phyloP scores from a whole-genome alignment of 1,140 invertebrate species.

The Drosophila athabasca region DNA sequence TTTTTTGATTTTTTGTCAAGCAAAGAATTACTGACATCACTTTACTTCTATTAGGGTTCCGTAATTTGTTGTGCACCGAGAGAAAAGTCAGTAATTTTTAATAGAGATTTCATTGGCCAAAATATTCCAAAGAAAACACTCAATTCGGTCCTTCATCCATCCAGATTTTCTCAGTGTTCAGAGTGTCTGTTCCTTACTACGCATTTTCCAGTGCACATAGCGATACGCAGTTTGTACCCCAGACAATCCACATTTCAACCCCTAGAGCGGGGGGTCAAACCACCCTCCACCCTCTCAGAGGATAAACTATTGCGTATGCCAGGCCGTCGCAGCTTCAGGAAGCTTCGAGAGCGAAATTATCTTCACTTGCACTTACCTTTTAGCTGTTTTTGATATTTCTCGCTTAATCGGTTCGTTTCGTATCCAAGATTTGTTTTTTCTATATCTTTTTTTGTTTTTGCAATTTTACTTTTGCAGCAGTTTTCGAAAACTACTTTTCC shows the following conservation, averaged over 20 bases:
- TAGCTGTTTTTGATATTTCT: neutral
- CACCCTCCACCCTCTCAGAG: neutral
- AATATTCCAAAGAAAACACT: too few species aligned
- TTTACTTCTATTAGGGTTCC: slow-evolving; percentile 8
- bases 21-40: slow-evolving; percentile 18
- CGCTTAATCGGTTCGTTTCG: neutral
- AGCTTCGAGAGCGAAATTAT: neutral
- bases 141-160: too few species aligned
- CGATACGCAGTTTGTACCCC: slow-evolving; percentile 15
- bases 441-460: too few species aligned
- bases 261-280: neutral
- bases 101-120: too few species aligned
- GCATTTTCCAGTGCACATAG: slow-evolving; percentile 29
- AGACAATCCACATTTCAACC: slow-evolving; percentile 14
- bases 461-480: too few species aligned
- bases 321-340: slow-evolving; percentile 7
- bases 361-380: slow-evolving; percentile 19
- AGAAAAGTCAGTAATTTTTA: neutral
- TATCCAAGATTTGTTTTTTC: slow-evolving; percentile 22
- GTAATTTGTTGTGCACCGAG: slow-evolving; percentile 16
- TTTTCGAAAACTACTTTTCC: too few species aligned
- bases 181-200: slow-evolving; percentile 3
- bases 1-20: neutral
- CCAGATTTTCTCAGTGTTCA: neutral
- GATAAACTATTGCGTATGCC: too few species aligned